phyloP scores from a whole-genome alignment of 2,888 invertebrate genomes.

The Panopea generosa region DNA sequence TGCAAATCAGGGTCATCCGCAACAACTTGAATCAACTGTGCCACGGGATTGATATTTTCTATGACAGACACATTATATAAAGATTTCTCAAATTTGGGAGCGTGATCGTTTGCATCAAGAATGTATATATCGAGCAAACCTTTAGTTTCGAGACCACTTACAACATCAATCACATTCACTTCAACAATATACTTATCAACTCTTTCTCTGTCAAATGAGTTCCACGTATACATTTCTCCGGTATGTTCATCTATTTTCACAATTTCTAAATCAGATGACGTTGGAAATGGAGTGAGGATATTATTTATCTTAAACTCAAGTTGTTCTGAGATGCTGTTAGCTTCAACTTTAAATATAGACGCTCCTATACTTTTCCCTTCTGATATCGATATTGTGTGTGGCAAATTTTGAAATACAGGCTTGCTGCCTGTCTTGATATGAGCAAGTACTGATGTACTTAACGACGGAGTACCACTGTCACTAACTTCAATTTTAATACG shows the following conservation, averaged over 20 bases:
- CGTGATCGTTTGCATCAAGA: constrained; percentile 71
- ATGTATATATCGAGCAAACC: constrained; percentile 55
- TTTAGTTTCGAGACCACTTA: constrained; percentile 53
- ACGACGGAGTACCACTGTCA: constrained; percentile 49
- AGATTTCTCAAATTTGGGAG: constrained; percentile 59
- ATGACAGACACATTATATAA: constrained; percentile 55
- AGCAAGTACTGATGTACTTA: constrained; percentile 37
- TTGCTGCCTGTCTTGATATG: constrained; percentile 34
- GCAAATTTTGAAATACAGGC: constrained; percentile 48
- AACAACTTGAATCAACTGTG: constrained; percentile 31
- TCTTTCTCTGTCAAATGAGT: constrained; percentile 65
- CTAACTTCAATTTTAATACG: constrained; percentile 49
- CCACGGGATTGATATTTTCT: constrained; percentile 43
- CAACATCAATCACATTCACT: constrained; percentile 47
- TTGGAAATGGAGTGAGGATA: neutral
- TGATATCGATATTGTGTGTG: constrained; percentile 22
- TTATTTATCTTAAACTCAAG: constrained; percentile 21
- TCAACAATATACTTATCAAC: constrained; percentile 40
- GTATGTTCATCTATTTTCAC: constrained; percentile 56
- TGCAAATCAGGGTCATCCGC: constrained; percentile 66
- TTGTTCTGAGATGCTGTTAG: constrained; percentile 30
- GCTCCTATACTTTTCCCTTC: constrained; percentile 48
- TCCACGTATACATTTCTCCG: constrained; percentile 58
- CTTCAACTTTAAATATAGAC: constrained; percentile 33
- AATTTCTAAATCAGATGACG: neutral